Conservation (phyloP, 2,888 invertebrate genomes). For the Crossocerus cetratus region DNA sequence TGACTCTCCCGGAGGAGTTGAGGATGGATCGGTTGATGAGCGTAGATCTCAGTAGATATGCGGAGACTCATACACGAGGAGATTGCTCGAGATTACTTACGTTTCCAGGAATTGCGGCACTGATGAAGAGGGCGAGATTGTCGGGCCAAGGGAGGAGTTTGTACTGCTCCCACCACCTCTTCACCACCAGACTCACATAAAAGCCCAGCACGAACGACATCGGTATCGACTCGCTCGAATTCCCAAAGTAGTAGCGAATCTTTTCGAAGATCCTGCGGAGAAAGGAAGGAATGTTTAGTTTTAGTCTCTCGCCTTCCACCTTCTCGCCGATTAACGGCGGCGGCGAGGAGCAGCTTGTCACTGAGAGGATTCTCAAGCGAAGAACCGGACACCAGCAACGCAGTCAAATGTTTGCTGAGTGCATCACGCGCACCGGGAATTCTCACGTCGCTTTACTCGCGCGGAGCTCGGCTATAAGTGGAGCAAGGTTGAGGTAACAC, state of each 20-base stretch:
- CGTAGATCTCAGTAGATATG: too few relatives aligned
- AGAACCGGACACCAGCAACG: background rate
- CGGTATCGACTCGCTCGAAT: conserved; percentile 93
- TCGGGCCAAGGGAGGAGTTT: conserved; percentile 95
- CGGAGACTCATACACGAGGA: too few relatives aligned
- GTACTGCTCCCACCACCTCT: conserved; percentile 98
- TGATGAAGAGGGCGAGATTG: conserved; percentile 93
- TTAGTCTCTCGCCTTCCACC: background rate
- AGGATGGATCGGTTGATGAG: too few relatives aligned
- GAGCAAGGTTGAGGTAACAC: conserved; percentile 58
- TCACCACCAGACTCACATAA: conserved; percentile 94
- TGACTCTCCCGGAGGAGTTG: background rate
- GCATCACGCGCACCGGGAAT: conserved; percentile 23
- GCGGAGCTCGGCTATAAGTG: conserved; percentile 27
- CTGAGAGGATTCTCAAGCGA: conserved; percentile 2
- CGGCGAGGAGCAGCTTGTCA: background rate
- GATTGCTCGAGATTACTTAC: conserved; percentile 80
- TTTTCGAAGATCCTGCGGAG: conserved; percentile 90
- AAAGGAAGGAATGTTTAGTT: conserved; percentile 35
- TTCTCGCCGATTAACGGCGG: background rate
- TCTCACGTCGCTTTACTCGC: conserved; percentile 22
- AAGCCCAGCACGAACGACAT: conserved; percentile 97
- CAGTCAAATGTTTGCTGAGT: conserved; percentile 31
- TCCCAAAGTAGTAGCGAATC: conserved; percentile 90
- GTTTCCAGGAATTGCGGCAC: conserved; percentile 93